phyloP scores from a whole-genome alignment of 2,888 invertebrate genomes.

The Podabrus alpinus region DNA sequence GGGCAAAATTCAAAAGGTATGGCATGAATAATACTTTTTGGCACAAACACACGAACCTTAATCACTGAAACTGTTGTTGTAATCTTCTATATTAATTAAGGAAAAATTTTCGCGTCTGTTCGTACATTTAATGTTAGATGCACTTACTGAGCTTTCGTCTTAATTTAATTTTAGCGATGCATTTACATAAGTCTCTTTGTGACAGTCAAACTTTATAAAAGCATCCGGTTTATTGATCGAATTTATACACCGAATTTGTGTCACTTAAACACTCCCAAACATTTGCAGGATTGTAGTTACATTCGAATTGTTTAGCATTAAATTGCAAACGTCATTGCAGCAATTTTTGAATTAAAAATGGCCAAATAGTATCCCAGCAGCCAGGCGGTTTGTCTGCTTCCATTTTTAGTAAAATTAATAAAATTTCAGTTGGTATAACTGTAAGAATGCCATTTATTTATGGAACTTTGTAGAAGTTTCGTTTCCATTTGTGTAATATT shows the following conservation, averaged over 20 bases:
- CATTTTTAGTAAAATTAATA: not conserved
- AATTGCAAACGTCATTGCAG: not conserved
- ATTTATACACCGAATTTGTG: not conserved
- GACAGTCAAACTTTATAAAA: not conserved
- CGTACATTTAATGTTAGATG: not conserved
- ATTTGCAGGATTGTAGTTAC: not conserved
- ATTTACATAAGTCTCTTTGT: not conserved
- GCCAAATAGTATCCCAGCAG: not conserved
- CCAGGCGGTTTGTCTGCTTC: no score
- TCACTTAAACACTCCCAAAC: not conserved
- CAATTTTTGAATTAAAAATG: not conserved
- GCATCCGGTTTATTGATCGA: not conserved
- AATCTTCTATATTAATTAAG: not conserved
- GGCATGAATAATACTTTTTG: not conserved
- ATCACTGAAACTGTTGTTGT: not conserved
- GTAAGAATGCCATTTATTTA: not conserved
- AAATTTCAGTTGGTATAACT: not conserved
- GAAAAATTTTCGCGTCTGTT: not conserved
- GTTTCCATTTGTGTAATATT: not conserved
- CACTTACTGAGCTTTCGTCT: not conserved
- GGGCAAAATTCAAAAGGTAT: not conserved
- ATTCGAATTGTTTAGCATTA: not conserved
- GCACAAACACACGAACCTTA: not conserved
- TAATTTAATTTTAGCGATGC: not conserved
- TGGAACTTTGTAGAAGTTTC: not conserved